Evolutionary conservation across 30 jellyfish, hydroid and myxozoan genomes (phyloP).

Genomic region (Turritopsis rubra): DNA sequence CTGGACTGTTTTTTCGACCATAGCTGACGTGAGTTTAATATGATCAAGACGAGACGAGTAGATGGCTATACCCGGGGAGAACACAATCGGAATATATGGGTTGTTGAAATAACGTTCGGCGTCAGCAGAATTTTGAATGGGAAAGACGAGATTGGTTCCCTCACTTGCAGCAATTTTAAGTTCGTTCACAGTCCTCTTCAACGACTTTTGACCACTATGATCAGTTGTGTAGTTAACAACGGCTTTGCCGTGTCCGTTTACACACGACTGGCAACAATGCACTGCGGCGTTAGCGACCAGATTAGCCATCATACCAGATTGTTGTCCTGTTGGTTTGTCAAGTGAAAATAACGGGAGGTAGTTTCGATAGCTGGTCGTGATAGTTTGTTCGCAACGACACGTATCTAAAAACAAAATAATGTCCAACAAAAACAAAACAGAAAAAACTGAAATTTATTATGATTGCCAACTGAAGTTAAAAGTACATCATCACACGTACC

Average conservation of each 20-base stretch:
- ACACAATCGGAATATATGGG: slow-evolving; percentile 9
- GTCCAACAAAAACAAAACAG: background rate
- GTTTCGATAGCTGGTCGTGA: background rate
- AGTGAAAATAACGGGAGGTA: background rate
- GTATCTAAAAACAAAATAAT: background rate
- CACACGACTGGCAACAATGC: slow-evolving; percentile 5
- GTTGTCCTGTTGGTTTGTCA: background rate
- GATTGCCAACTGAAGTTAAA: background rate
- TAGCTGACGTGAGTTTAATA: background rate
- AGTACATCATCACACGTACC: slow-evolving; percentile 15
- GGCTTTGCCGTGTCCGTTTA: slow-evolving; percentile 13
- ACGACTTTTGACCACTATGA: background rate
- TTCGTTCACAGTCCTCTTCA: background rate
- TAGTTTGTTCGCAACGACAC: slow-evolving; percentile 9
- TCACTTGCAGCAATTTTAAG: background rate
- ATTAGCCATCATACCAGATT: background rate
- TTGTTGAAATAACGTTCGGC: background rate
- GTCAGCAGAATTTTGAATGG: background rate
- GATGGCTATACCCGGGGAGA: slow-evolving; percentile 9
- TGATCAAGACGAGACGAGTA: slow-evolving; percentile 16
- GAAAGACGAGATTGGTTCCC: slow-evolving; percentile 6
- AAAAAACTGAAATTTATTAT: background rate
- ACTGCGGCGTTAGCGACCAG: background rate
- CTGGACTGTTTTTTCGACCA: background rate
- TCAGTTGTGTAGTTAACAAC: background rate